Evolutionary conservation across 2,888 invertebrate species (phyloP).

Genomic region (Stramonita haemastoma): DNA sequence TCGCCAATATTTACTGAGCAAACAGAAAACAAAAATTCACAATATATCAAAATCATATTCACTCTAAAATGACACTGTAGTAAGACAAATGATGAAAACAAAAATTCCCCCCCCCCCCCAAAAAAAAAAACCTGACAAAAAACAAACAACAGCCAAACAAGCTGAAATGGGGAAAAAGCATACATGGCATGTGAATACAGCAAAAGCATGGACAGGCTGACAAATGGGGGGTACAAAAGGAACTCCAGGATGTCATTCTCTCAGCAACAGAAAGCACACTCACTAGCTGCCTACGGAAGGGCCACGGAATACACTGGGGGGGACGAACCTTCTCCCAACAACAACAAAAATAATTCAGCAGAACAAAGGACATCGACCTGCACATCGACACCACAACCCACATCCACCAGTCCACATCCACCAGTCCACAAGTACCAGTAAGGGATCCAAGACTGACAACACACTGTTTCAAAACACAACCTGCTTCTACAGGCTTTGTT

Average conservation of each 20-base stretch:
- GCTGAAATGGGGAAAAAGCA: background rate
- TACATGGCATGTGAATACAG: background rate
- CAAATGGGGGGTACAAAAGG: background rate
- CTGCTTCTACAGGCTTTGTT: too few species aligned
- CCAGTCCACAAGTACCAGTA: background rate
- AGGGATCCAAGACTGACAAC: too few species aligned
- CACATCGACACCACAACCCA: background rate
- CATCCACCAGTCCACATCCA: background rate
- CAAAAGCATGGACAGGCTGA: background rate
- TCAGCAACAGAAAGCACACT: conserved; percentile 39
- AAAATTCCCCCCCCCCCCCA: too few species aligned
- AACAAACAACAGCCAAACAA: background rate
- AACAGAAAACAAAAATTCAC: too few species aligned
- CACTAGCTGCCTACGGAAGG: conserved; percentile 45
- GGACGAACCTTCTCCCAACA: background rate
- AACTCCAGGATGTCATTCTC: conserved; percentile 21
- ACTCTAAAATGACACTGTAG: too few species aligned
- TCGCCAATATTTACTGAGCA: too few species aligned
- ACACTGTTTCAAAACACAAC: too few species aligned
- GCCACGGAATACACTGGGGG: conserved; percentile 23
- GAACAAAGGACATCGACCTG: too few species aligned
- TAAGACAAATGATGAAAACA: too few species aligned
- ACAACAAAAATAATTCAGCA: background rate
- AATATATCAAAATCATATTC: too few species aligned
- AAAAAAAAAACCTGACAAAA: too few species aligned